Evolutionary conservation across 2,888 invertebrate genomes (phyloP), one percentile per base, ranked within the genome.

Genomic region (Seladonia tumulorum): DNA sequence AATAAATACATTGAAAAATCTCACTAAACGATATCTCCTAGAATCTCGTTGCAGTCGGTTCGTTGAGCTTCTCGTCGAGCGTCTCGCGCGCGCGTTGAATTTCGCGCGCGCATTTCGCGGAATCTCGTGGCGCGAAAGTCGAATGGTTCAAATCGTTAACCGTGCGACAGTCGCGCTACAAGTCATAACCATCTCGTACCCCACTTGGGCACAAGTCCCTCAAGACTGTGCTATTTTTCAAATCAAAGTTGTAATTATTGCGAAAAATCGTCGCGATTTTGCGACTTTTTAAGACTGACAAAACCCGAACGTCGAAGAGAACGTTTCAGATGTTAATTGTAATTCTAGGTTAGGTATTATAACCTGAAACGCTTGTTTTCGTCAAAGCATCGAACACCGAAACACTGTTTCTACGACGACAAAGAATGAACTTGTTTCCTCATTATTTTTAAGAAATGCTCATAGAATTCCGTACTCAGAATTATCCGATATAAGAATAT

Each of bases 1-100:
- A 94, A 94, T 94, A 94, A 94, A 94, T 93, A 93, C 93, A 94
- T 93, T 93, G 90, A 93, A 94, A 93, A 89, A 87, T 90, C 88
- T 90, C 85, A 88, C 82, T 76, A 71, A 66, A 57, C 49, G 25
- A 45, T 68, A 70, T 72, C 82, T 80, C 35, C 66, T 75, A 29
- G 63, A 57, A 72, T 82, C 29, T 63, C 71, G 75, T 39, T 39
- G 22, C 39, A 70, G 66, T 29, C 35, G 7, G 35, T 35, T 66
- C 29, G 66, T 68, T 29, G 63, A 66, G 60, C 22, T 60, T 60
- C 14, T 60, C 35, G 63, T 53, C 10, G n/a, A n/a, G 12, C n/a
- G 66, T 66, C 29, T 63, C 16, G 10, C 66, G 57, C 57, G 53
- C 53, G 3, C 57, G 39, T 68, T 39, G 68, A 68, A 68, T 22